A percentile compares a stretch with the other conserved stretches of the same genome.
Evolutionary conservation across 2,888 invertebrate species (phyloP).

Genomic region (Furcula furcula): DNA sequence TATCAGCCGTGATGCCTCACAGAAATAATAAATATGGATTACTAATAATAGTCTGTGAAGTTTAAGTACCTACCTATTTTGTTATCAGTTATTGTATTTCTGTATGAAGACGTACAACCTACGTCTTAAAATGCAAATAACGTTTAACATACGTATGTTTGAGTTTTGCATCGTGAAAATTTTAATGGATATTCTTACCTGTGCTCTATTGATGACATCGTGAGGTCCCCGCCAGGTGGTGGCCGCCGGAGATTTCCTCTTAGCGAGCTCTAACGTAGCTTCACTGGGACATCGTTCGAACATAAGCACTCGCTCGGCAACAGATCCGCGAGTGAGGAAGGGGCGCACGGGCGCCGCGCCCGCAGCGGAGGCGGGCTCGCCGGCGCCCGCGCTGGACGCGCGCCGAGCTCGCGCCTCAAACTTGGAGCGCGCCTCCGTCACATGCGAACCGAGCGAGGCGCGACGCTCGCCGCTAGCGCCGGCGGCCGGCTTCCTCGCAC

Average conservation of each 20-base stretch:
- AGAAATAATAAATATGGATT: too few relatives aligned
- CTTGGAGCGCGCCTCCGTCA: slow-evolving; percentile 76
- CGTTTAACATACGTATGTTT: too few relatives aligned
- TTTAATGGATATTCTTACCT: too few relatives aligned
- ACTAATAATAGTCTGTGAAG: too few relatives aligned
- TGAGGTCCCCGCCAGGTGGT: slow-evolving; percentile 81
- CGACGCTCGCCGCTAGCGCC: slow-evolving; percentile 70
- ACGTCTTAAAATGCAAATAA: too few relatives aligned
- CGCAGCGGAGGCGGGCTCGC: slow-evolving; percentile 53
- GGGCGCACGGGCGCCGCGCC: slow-evolving; percentile 86
- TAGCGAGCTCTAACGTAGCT: slow-evolving; percentile 84
- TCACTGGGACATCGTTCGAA: slow-evolving; percentile 95
- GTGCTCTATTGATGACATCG: slow-evolving; percentile 79
- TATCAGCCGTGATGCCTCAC: slow-evolving; percentile 28
- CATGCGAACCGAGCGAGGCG: slow-evolving; percentile 73
- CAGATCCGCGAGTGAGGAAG: slow-evolving; percentile 93
- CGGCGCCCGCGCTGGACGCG: slow-evolving; percentile 69
- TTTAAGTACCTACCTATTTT: too few relatives aligned
- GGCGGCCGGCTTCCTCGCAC: slow-evolving; percentile 67
- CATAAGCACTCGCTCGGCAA: slow-evolving; percentile 94
- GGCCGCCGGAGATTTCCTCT: slow-evolving; percentile 81
- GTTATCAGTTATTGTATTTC: too few relatives aligned
- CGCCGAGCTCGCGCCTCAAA: slow-evolving; percentile 76
- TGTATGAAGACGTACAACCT: too few relatives aligned
- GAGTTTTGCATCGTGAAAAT: too few relatives aligned